Evolutionary conservation across 2,113 vertebrate species (phyloP).

Genomic region (Macroglossus sobrinus): DNA sequence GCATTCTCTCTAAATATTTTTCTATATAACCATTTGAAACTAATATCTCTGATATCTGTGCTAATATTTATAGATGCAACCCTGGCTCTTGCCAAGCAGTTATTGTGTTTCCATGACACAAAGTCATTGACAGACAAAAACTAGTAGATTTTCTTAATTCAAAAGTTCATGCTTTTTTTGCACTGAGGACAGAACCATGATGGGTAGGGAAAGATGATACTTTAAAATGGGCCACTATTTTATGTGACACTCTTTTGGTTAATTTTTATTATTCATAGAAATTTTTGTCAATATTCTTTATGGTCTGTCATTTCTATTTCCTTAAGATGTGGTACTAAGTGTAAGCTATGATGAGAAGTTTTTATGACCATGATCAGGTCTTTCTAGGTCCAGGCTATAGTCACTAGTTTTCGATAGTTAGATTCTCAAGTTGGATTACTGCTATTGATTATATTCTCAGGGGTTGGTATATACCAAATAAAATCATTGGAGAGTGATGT

Average conservation of each 20-base stretch:
- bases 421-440: background rate
- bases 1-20: background rate
- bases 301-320: background rate
- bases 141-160: background rate
- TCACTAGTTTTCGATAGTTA: background rate
- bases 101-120: background rate
- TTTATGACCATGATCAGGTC: background rate
- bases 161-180: background rate
- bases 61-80: background rate
- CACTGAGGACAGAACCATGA: background rate
- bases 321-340: background rate
- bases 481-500: background rate
- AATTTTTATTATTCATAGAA: background rate
- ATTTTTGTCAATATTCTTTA: background rate
- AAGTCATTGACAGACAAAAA: background rate
- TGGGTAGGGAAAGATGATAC: background rate
- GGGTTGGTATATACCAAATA: background rate
- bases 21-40: background rate
- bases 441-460: background rate
- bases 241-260: background rate
- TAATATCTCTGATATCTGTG: background rate
- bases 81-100: background rate
- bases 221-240: background rate
- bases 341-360: fast-evolving
- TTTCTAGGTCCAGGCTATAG: background rate